phyloP scores from a whole-genome alignment of 2,113 vertebrate species.

The Macquaria australasica region DNA sequence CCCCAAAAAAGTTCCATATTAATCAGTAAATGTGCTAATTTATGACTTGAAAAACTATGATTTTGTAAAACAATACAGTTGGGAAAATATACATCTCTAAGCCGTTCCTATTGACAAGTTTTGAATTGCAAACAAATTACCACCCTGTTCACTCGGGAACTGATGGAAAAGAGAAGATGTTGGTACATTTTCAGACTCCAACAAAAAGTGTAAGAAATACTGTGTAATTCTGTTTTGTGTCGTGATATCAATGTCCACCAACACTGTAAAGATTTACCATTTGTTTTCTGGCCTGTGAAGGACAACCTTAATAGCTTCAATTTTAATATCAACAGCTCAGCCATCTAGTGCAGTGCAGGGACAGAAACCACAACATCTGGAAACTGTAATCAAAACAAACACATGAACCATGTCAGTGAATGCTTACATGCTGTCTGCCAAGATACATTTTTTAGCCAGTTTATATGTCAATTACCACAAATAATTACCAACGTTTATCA shows the following conservation, averaged over 20 bases:
- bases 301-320: conserved; percentile 17
- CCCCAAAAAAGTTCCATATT: not conserved
- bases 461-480: conserved; percentile 30
- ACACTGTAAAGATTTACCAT: not conserved
- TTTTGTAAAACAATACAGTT: not conserved
- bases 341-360: conserved; percentile 22
- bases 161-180: not conserved
- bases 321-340: conserved; percentile 57
- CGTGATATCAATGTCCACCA: not conserved
- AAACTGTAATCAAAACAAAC: conserved; percentile 61
- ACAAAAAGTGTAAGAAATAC: not conserved
- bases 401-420: conserved; percentile 51
- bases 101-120: not conserved
- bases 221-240: not conserved
- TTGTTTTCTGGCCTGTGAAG: conserved; percentile 10
- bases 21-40: not conserved
- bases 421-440: conserved; percentile 34
- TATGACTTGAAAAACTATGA: not conserved
- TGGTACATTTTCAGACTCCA: not conserved
- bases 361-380: conserved; percentile 62
- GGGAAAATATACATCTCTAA: not conserved
- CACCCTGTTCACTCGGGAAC: not conserved
- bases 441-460: conserved; percentile 33
- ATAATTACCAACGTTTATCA: conserved; percentile 28
- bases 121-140: not conserved